Evolutionary conservation across 2,888 invertebrate species (phyloP).

Genomic region (Melanchra persicariae): DNA sequence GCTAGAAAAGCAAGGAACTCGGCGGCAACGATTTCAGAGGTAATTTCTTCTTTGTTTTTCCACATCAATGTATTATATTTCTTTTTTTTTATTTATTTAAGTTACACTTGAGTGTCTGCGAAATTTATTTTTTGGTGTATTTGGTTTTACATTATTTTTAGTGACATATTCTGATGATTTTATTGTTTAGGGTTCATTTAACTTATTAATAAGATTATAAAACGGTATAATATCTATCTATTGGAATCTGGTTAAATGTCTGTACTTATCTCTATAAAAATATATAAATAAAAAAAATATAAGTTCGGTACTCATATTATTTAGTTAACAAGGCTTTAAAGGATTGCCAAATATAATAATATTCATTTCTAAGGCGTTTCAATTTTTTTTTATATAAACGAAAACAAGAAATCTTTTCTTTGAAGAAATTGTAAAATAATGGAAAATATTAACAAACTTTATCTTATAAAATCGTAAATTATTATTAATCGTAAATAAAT

Average conservation of each 20-base stretch:
- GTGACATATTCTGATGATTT: constrained; percentile 20
- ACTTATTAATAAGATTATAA: background rate
- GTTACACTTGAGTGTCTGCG: constrained; percentile 75
- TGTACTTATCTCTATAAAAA: no score
- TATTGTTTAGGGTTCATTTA: background rate
- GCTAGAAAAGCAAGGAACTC: constrained; percentile 82
- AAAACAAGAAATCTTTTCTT: no score
- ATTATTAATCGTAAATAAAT: no score
- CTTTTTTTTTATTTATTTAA: constrained; percentile 41
- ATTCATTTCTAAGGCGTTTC: background rate
- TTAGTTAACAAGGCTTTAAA: background rate
- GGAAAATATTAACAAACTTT: no score
- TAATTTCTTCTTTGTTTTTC: constrained; percentile 66
- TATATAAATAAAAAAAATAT: no score
- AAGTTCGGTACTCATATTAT: no score
- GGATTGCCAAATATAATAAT: background rate
- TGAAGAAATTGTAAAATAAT: no score
- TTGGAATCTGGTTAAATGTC: background rate
- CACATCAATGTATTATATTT: constrained; percentile 49
- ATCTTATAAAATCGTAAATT: no score
- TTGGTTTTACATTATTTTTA: background rate
- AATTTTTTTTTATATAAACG: no score
- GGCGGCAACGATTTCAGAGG: constrained; percentile 83
- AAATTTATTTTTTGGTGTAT: constrained; percentile 64
- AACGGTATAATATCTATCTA: background rate